phyloP scores from a whole-genome alignment of 37 sponge, comb jelly and placozoan species.

The Geodia barretti region DNA sequence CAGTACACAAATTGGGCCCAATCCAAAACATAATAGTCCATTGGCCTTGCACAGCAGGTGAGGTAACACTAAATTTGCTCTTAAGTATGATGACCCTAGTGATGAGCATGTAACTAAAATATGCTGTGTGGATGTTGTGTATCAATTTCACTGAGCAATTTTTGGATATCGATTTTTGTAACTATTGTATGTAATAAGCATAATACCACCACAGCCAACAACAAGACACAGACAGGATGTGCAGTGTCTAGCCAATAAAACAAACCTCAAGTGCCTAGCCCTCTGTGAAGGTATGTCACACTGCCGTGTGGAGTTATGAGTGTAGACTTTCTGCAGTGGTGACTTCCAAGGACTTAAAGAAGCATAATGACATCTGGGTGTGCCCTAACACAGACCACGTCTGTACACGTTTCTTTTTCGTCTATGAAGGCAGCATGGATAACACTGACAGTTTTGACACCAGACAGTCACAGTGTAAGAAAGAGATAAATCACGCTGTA shows the following conservation, averaged over 20 bases:
- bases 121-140: no score
- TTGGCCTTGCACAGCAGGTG: no score
- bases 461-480: slow-evolving; percentile 6
- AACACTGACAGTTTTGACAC: slow-evolving; percentile 14
- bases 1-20: no score
- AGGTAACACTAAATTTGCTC: no score
- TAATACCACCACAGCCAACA: no score
- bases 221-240: no score
- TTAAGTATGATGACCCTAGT: no score
- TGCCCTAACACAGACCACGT: slow-evolving; percentile 74
- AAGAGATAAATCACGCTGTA: slow-evolving; percentile 55
- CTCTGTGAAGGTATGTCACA: slow-evolving; percentile 78
- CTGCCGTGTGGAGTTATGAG: neutral
- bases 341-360: slow-evolving; percentile 51
- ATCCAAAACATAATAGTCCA: no score
- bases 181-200: no score
- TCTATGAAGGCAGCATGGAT: slow-evolving; percentile 23
- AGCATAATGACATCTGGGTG: slow-evolving; percentile 71
- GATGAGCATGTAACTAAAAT: no score
- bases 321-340: slow-evolving; percentile 31
- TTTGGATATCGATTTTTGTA: no score
- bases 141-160: no score
- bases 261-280: slow-evolving; percentile 67
- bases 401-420: slow-evolving; percentile 88
- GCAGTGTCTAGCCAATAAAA: slow-evolving; percentile 52